phyloP scores from a whole-genome alignment of 1,140 invertebrate species.

The Pomacea maculata region DNA sequence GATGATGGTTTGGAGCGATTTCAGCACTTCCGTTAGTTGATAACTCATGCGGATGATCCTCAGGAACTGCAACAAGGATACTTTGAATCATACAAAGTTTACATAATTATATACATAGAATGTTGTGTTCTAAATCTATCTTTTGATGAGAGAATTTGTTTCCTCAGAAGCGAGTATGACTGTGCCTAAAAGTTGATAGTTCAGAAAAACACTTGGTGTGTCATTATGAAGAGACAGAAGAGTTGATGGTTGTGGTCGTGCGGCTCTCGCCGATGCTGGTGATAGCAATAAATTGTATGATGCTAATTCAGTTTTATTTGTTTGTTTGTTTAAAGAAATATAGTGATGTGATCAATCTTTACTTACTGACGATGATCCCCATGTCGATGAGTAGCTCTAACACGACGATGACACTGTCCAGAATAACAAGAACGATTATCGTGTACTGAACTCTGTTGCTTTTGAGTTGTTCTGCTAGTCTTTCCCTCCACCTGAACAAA shows the following conservation, averaged over 20 bases:
- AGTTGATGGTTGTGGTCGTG: background rate
- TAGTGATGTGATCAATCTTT: background rate
- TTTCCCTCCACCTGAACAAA: conserved; percentile 30
- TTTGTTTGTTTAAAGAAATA: background rate
- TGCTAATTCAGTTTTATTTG: no score
- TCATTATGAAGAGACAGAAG: background rate
- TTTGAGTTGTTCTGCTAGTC: conserved; percentile 24
- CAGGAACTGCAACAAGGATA: background rate
- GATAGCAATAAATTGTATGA: background rate
- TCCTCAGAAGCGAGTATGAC: background rate
- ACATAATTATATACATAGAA: background rate
- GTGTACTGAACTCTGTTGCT: conserved; percentile 37
- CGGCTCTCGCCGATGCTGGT: background rate
- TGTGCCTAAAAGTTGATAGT: background rate
- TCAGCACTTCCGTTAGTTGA: background rate
- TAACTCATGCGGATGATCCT: conserved; percentile 3
- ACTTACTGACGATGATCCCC: conserved; percentile 36
- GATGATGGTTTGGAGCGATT: background rate
- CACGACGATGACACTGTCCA: conserved; percentile 48
- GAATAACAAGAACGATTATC: conserved; percentile 43
- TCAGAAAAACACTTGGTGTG: no score
- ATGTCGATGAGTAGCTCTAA: conserved; percentile 49
- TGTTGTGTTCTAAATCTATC: background rate
- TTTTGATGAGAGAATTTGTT: background rate
- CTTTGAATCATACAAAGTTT: background rate